These are phyloP conservation scores for Stegophylla sp. DNA, from an alignment of 2,888 invertebrate genomes.

Conservation along the genomic window DNA sequence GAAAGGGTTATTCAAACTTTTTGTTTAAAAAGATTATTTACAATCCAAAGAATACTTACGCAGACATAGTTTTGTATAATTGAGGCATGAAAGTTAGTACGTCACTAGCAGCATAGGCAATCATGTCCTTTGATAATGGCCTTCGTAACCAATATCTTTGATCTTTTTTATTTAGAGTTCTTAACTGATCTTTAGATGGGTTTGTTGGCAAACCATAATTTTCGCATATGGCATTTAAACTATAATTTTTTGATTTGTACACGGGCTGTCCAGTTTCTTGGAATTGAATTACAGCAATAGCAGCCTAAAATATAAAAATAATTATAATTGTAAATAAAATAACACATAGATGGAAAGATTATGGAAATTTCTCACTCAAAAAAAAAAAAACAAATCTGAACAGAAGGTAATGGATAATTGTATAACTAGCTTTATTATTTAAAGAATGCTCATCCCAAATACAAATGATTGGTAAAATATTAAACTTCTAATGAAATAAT, in stretches of 20 bases:
- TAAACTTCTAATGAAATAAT: no score
- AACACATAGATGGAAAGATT: no score
- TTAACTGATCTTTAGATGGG: slow-evolving; percentile 88
- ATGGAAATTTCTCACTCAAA: no score
- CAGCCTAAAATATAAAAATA: slow-evolving; percentile 69
- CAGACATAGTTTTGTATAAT: slow-evolving; percentile 77
- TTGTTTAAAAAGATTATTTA: background rate
- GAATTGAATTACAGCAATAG: slow-evolving; percentile 88
- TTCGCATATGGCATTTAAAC: slow-evolving; percentile 89
- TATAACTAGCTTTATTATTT: no score
- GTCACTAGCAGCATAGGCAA: slow-evolving; percentile 88
- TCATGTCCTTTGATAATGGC: slow-evolving; percentile 88
- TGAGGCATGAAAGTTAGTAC: slow-evolving; percentile 84
- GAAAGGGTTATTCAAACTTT: background rate
- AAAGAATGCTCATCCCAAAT: no score
- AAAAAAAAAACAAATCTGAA: no score
- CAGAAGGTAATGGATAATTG: no score
- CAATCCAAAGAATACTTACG: slow-evolving; percentile 64
- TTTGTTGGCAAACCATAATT: slow-evolving; percentile 86
- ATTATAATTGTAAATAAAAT: background rate
- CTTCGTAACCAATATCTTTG: slow-evolving; percentile 85
- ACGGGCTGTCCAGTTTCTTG: slow-evolving; percentile 90
- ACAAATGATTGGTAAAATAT: no score
- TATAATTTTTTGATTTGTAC: slow-evolving; percentile 92
- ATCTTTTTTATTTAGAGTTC: slow-evolving; percentile 83